Conservation (phyloP, 2,888 invertebrate genomes). For the Drosophila meridionalis region DNA sequence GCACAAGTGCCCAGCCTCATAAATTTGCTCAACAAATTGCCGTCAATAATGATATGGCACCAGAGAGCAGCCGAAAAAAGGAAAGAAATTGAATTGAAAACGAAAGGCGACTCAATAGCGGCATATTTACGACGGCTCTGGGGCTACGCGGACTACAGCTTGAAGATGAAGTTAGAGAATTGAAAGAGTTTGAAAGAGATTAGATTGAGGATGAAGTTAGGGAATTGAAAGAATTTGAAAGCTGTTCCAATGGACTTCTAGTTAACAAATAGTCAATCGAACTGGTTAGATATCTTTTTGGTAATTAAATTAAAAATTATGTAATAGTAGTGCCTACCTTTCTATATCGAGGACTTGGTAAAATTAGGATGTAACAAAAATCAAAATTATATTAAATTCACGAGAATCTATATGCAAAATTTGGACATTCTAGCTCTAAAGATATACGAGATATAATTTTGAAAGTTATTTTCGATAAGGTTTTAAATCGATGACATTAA, state of each 20-base stretch:
- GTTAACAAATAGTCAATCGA: neutral
- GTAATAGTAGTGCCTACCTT: too few relatives aligned
- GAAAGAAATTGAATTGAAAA: constrained; percentile 67
- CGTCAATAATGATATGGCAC: constrained; percentile 73
- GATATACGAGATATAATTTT: too few relatives aligned
- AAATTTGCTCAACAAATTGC: constrained; percentile 82
- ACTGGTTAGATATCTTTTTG: too few relatives aligned
- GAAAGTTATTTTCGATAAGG: too few relatives aligned
- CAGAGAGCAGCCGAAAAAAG: constrained; percentile 11
- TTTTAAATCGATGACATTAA: too few relatives aligned
- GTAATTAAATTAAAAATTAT: too few relatives aligned
- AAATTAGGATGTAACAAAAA: too few relatives aligned
- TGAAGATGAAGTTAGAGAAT: constrained; percentile 15
- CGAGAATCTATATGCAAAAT: too few relatives aligned
- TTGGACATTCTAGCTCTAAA: too few relatives aligned
- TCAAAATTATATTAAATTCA: too few relatives aligned
- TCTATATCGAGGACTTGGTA: too few relatives aligned
- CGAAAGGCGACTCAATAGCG: constrained; percentile 30
- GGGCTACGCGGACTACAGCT: neutral
- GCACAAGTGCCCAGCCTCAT: constrained; percentile 54
- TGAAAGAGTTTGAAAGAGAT: neutral
- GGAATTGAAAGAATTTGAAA: constrained; percentile 2
- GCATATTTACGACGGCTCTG: constrained; percentile 33
- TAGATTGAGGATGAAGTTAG: constrained; percentile 8
- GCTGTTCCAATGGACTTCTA: neutral